Conservation (phyloP, 2,888 invertebrate species). For the Phengaris arion region DNA sequence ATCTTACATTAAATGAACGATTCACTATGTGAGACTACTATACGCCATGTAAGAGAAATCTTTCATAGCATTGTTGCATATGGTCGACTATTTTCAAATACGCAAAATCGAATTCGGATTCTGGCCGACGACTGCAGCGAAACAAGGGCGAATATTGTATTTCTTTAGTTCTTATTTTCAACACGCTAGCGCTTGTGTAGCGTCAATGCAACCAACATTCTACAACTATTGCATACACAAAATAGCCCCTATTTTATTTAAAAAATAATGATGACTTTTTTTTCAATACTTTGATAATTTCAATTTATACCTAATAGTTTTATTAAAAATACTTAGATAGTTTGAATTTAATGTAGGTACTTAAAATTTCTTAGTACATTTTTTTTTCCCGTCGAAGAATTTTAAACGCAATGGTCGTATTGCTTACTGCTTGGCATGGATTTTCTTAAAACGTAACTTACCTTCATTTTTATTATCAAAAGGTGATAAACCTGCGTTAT, state of each 20-base stretch:
- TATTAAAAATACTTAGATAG: neutral
- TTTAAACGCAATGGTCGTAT: too few species aligned
- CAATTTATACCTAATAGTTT: neutral
- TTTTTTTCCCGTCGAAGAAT: too few species aligned
- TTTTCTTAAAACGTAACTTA: too few species aligned
- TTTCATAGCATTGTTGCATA: conserved; percentile 80
- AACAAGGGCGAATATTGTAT: conserved; percentile 53
- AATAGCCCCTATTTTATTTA: neutral
- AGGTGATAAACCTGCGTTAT: too few species aligned
- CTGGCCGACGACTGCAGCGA: conserved; percentile 70
- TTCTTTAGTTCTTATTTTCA: conserved; percentile 59
- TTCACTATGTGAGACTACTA: conserved; percentile 80
- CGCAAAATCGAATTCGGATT: conserved; percentile 71
- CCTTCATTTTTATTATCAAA: too few species aligned
- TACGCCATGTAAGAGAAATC: conserved; percentile 76
- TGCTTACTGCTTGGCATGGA: too few species aligned
- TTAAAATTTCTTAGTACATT: too few species aligned
- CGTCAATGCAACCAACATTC: conserved; percentile 34
- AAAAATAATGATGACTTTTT: too few species aligned
- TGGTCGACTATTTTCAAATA: conserved; percentile 70
- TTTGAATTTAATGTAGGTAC: too few species aligned
- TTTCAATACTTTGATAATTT: neutral
- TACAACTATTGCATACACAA: conserved; percentile 24
- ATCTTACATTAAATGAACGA: conserved; percentile 79
- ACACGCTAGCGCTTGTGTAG: conserved; percentile 57